Percentiles rank a stretch among this genome's conserved stretches.
These are phyloP conservation scores for Halisarca cf. caerulea DNA, from an alignment of 37 sponge, comb jelly and placozoan species.

Conservation along the genomic window DNA sequence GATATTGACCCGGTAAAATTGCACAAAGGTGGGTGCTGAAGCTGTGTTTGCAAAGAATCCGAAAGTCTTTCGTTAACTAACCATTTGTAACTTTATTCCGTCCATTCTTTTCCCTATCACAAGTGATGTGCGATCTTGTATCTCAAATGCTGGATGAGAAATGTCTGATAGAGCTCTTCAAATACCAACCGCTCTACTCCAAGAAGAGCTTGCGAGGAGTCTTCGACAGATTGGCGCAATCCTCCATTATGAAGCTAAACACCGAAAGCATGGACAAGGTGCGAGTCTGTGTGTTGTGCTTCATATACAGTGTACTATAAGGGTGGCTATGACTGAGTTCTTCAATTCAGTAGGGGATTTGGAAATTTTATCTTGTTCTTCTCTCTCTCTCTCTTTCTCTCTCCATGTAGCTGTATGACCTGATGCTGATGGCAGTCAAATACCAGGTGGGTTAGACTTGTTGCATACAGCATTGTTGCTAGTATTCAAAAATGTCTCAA, in stretches of 20 bases:
- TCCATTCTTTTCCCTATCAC: too few species aligned
- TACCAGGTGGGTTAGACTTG: constrained; percentile 66
- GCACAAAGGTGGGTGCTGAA: constrained; percentile 45
- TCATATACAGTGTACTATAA: neutral
- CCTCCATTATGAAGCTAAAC: constrained; percentile 94
- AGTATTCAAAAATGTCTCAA: neutral
- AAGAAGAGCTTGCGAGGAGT: constrained; percentile 62
- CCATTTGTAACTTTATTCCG: too few species aligned
- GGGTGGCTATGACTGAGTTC: too few species aligned
- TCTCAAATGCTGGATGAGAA: constrained; percentile 67
- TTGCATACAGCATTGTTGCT: neutral
- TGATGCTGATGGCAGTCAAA: constrained; percentile 94
- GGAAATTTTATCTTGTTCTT: neutral
- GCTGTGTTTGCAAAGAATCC: too few species aligned
- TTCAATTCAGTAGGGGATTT: too few species aligned
- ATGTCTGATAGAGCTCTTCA: constrained; percentile 81
- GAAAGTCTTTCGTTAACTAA: too few species aligned
- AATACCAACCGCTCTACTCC: constrained; percentile 63
- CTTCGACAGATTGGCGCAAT: constrained; percentile 87
- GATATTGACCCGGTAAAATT: constrained; percentile 48
- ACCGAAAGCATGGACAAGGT: constrained; percentile 87
- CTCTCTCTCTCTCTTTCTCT: neutral
- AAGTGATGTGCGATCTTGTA: constrained; percentile 87
- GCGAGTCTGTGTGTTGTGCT: neutral
- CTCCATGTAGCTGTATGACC: constrained; percentile 94